Evolutionary conservation across 1,140 invertebrate genomes (phyloP).

Genomic region (Drosophila sproati): DNA sequence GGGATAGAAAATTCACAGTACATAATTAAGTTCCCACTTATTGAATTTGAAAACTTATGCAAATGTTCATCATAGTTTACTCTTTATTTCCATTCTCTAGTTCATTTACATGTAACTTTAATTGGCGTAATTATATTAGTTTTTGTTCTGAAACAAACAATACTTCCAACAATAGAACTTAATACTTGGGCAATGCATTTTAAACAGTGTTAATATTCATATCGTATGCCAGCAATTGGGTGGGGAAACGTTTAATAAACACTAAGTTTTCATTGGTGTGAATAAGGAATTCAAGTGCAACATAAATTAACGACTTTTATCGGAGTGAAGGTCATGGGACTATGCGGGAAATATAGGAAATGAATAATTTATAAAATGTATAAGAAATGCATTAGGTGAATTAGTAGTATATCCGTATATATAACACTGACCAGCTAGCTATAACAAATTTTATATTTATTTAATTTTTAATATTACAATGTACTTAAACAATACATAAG

Average conservation of each 20-base stretch:
- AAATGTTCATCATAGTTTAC: conserved; percentile 41
- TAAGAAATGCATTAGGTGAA: too few relatives aligned
- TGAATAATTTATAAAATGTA: too few relatives aligned
- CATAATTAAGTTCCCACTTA: not conserved
- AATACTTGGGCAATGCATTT: not conserved
- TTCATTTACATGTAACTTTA: conserved; percentile 54
- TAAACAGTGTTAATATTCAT: conserved; percentile 19
- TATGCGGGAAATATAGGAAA: too few relatives aligned
- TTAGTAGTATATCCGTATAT: too few relatives aligned
- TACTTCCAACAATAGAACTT: conserved; percentile 12
- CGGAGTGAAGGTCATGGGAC: not conserved
- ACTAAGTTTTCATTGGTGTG: conserved; percentile 2
- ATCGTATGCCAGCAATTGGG: conserved; percentile 30
- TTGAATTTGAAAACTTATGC: conserved; percentile 34
- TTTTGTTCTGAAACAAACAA: conserved; percentile 9
- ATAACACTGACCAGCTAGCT: too few relatives aligned
- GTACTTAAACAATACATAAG: too few relatives aligned
- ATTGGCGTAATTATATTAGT: conserved; percentile 58
- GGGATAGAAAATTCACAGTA: not conserved
- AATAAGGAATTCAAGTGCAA: conserved; percentile 8
- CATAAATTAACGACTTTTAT: conserved; percentile 13
- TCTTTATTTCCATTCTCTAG: conserved; percentile 53
- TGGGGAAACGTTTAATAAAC: conserved; percentile 23
- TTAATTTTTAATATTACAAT: too few relatives aligned
- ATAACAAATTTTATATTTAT: too few relatives aligned